phyloP scores from a whole-genome alignment of 2,797 vertebrate genomes.

The Spizella passerina region DNA sequence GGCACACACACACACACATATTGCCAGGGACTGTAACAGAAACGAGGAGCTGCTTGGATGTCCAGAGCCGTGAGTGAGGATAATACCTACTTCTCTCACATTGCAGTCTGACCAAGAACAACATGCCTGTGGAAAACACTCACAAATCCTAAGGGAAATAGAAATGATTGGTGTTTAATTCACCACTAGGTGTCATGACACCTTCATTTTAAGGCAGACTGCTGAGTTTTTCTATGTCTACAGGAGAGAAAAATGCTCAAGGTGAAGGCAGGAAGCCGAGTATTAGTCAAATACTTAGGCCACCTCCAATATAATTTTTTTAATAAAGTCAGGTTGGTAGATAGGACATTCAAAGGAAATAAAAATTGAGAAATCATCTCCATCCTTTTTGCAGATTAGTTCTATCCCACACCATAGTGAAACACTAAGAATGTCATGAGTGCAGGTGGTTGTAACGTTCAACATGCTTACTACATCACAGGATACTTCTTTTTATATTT shows the following conservation, averaged over 20 bases:
- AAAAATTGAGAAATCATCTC: neutral
- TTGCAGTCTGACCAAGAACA: neutral
- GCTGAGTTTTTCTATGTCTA: neutral
- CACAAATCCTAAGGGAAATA: neutral
- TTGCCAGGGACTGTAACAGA: neutral
- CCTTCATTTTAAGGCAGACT: constrained; percentile 32
- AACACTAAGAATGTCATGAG: neutral
- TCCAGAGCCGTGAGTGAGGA: neutral
- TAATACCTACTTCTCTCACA: neutral
- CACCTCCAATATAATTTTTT: neutral
- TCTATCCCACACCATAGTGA: neutral
- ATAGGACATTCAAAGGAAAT: neutral
- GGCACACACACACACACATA: neutral
- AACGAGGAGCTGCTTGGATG: neutral
- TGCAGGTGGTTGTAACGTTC: neutral
- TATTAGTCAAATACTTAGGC: neutral
- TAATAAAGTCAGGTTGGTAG: neutral
- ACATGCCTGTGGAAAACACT: neutral
- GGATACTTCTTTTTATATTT: neutral
- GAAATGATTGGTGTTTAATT: neutral
- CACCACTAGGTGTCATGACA: constrained; percentile 51
- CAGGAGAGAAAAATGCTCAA: neutral
- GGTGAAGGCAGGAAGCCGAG: neutral
- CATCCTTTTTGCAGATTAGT: neutral
- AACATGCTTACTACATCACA: fast-evolving